Conservation (phyloP, 1,140 invertebrate genomes). For the Sarcophaga peregrina region DNA sequence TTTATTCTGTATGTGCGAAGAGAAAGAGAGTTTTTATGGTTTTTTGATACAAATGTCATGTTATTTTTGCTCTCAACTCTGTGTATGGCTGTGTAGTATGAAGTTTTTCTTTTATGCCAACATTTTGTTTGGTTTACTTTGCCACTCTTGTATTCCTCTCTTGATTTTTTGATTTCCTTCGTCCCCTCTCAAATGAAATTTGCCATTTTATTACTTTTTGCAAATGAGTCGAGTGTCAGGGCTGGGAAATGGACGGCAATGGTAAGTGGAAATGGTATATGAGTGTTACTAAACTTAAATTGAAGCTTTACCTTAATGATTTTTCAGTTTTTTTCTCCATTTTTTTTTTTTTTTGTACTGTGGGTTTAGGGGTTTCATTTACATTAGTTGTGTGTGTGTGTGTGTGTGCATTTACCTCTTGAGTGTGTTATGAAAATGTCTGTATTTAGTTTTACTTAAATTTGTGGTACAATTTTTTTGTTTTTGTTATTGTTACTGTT, state of each 20-base stretch:
- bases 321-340: background rate
- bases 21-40: background rate
- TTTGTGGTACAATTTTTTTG: background rate
- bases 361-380: too few species aligned
- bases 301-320: conserved; percentile 1
- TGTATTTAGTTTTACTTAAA: too few species aligned
- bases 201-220: background rate
- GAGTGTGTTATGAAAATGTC: too few species aligned
- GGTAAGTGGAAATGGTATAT: too few species aligned
- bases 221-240: background rate
- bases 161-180: background rate
- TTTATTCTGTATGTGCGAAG: background rate
- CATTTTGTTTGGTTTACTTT: background rate
- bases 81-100: background rate
- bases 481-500: conserved; percentile 26
- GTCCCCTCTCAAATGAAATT: background rate
- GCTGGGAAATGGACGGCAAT: too few species aligned
- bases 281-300: background rate
- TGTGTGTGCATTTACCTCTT: too few species aligned
- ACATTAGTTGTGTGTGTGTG: too few species aligned
- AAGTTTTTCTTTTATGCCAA: background rate
- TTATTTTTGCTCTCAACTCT: conserved; percentile 32
- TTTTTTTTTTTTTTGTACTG: background rate
- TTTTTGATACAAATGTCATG: conserved; percentile 22
- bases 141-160: too few species aligned